phyloP scores from a whole-genome alignment of 2,113 vertebrate species.

The Dipodomys merriami region DNA sequence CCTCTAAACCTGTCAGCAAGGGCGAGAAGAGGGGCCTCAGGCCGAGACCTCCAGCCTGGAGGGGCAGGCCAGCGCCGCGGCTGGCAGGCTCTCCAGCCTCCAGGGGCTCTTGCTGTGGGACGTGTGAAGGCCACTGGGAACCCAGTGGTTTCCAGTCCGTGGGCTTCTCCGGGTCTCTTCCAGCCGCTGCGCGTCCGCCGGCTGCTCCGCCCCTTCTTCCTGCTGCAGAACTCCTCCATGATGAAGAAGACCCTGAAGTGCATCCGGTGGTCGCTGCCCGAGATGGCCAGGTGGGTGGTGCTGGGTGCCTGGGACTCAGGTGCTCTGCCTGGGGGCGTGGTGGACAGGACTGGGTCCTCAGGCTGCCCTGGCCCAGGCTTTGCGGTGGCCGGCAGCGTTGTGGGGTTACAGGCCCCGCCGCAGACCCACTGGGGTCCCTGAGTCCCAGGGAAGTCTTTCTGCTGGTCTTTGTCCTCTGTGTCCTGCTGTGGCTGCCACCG shows the following conservation, averaged over 20 bases:
- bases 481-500: neutral
- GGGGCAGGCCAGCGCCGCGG: neutral
- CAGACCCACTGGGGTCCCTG: fast-evolving
- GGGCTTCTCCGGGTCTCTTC: neutral
- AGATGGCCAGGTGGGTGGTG: slow-evolving; percentile 92
- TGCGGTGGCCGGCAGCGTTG: too few species aligned
- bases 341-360: neutral
- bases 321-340: neutral
- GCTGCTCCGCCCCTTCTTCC: slow-evolving; percentile 94
- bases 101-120: neutral
- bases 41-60: neutral
- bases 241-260: slow-evolving; percentile 99
- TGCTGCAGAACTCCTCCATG: slow-evolving; percentile 97
- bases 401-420: neutral
- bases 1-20: neutral
- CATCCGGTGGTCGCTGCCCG: slow-evolving; percentile 93
- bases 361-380: too few species aligned
- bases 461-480: neutral
- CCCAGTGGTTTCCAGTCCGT: neutral
- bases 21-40: neutral
- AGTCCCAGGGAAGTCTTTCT: fast-evolving
- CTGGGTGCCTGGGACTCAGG: neutral
- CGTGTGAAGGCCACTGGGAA: neutral
- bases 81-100: neutral
- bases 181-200: slow-evolving; percentile 92